phyloP scores from a whole-genome alignment of 2,113 vertebrate species.

The Leuciscus idus region DNA sequence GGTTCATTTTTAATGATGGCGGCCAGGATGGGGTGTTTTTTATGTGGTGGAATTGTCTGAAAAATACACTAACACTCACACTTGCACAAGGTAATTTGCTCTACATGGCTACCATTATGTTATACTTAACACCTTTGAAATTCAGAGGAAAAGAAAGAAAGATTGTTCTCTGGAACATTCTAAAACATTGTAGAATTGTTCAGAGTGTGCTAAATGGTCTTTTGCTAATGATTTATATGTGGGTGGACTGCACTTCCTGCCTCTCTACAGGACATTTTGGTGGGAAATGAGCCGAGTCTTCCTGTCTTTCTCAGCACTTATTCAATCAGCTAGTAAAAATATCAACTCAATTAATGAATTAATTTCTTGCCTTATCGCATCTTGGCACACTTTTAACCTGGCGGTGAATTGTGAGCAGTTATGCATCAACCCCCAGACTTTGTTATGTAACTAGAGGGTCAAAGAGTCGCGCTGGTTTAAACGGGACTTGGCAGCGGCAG shows the following conservation, averaged over 20 bases:
- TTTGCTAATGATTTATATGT: conserved; percentile 47
- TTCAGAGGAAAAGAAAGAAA: neutral
- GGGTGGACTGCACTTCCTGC: conserved; percentile 51
- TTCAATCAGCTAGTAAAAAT: conserved; percentile 48
- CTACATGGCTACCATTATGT: neutral
- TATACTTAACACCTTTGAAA: neutral
- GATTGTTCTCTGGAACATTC: neutral
- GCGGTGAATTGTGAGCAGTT: conserved; percentile 11
- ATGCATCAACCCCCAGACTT: conserved; percentile 23
- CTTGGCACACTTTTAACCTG: neutral
- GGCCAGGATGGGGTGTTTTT: conserved; percentile 32
- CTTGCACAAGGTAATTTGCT: neutral
- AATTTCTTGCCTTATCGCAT: conserved; percentile 61
- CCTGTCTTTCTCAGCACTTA: conserved; percentile 42
- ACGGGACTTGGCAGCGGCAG: neutral
- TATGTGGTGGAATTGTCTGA: conserved; percentile 17
- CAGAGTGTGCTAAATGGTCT: neutral
- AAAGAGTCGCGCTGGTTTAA: conserved; percentile 12
- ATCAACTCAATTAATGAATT: conserved; percentile 52
- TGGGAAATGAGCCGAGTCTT: conserved; percentile 43
- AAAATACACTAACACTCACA: neutral
- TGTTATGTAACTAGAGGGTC: conserved; percentile 43
- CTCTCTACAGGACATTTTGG: conserved; percentile 40
- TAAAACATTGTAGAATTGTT: neutral
- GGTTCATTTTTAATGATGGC: conserved; percentile 59